Evolutionary conservation across 2,888 invertebrate species (phyloP).

Genomic region (Ceraclea dissimilis): DNA sequence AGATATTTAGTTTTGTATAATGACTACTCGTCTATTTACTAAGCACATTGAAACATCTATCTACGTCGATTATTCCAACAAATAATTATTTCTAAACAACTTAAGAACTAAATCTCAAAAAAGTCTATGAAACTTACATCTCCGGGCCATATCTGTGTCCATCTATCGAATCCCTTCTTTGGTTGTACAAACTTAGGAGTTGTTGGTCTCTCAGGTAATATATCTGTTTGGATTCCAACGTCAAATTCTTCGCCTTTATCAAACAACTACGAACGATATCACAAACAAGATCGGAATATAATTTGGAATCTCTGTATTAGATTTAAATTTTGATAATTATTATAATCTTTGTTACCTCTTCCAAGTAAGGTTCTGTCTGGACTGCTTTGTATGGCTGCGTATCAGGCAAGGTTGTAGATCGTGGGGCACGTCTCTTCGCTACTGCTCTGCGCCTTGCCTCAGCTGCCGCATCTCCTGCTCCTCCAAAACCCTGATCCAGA

Average conservation of each 20-base stretch:
- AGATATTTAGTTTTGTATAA: no score
- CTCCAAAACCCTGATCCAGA: constrained; percentile 50
- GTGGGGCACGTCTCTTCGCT: constrained; percentile 65
- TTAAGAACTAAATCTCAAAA: no score
- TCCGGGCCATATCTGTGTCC: constrained; percentile 84
- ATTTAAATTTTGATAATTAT: no score
- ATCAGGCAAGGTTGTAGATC: constrained; percentile 73
- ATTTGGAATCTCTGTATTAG: no score
- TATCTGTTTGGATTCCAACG: constrained; percentile 80
- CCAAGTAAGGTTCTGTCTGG: constrained; percentile 85
- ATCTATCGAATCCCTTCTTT: constrained; percentile 71
- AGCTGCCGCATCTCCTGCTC: constrained; percentile 55
- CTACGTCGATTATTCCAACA: no score
- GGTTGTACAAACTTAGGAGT: constrained; percentile 73
- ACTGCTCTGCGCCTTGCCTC: constrained; percentile 61
- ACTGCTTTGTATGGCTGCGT: constrained; percentile 80
- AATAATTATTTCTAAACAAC: no score
- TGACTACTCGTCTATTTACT: no score
- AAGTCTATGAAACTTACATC: constrained; percentile 59
- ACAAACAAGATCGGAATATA: no score
- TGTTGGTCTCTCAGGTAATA: constrained; percentile 73
- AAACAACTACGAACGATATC: constrained; percentile 43
- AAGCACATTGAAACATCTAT: no score
- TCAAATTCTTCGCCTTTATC: constrained; percentile 70
- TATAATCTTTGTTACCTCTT: constrained; percentile 54